These are phyloP conservation scores for Caiman crocodilus DNA, from an alignment of 2,797 vertebrate species.

Conservation along the genomic window DNA sequence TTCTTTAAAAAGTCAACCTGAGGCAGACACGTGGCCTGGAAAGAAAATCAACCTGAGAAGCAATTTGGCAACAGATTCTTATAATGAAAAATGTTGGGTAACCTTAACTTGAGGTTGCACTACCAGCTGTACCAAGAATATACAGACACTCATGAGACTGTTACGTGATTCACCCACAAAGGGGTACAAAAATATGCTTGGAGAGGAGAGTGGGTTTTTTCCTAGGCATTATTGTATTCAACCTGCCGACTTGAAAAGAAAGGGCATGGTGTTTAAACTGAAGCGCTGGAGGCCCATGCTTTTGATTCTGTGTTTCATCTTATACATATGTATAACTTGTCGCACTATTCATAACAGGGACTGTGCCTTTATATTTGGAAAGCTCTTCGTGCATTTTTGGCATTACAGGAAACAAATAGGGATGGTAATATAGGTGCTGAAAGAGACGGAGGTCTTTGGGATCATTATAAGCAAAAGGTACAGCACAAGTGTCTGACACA, in stretches of 20 bases:
- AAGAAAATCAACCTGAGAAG: background rate
- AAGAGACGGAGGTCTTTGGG: background rate
- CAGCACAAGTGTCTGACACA: background rate
- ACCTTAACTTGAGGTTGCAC: background rate
- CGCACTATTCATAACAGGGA: background rate
- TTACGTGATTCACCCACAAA: slow-evolving; percentile 19
- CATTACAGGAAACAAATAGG: background rate
- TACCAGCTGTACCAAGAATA: background rate
- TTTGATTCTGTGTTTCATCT: background rate
- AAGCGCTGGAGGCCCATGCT: rapidly evolving
- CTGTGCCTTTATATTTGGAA: background rate
- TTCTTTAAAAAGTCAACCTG: background rate
- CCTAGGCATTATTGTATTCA: background rate
- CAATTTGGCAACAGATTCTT: background rate
- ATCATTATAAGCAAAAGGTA: background rate
- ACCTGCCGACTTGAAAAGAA: no score
- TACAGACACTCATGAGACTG: background rate
- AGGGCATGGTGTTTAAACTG: background rate
- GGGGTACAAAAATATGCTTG: slow-evolving; percentile 37
- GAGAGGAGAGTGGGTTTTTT: background rate
- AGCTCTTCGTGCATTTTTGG: background rate
- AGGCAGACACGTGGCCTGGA: background rate
- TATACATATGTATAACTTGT: background rate
- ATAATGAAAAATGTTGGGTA: background rate
- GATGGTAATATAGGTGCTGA: background rate